Percentiles rank a stretch among this genome's conserved stretches.
phyloP scores from a whole-genome alignment of 2,797 vertebrate genomes.

The Phalloptychus januarius region DNA sequence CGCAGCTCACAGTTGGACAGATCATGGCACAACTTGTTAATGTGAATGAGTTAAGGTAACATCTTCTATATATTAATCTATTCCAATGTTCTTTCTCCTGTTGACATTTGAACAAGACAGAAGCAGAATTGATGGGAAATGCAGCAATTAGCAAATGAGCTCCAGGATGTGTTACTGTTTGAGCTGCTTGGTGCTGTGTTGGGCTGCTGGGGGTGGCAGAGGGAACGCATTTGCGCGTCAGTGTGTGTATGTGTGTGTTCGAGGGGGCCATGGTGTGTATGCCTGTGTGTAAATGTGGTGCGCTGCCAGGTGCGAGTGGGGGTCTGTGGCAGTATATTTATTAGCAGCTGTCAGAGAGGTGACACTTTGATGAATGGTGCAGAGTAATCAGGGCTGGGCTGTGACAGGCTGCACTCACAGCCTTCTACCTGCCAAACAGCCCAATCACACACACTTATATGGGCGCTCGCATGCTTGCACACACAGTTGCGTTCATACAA shows the following conservation, averaged over 20 bases:
- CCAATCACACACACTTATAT: slow-evolving; percentile 81
- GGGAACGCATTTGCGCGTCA: slow-evolving; percentile 20
- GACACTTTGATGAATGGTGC: slow-evolving; percentile 99
- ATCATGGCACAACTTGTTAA: slow-evolving; percentile 15
- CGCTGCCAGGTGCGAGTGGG: slow-evolving; percentile 93
- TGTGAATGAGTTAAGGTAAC: slow-evolving; percentile 33
- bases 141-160: slow-evolving; percentile 99
- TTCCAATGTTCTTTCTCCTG: slow-evolving; percentile 64
- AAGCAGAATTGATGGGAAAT: slow-evolving; percentile 95
- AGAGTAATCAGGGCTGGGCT: slow-evolving; percentile 95
- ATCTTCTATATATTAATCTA: slow-evolving; percentile 65
- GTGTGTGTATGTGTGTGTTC: not conserved
- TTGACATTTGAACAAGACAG: slow-evolving; percentile 92
- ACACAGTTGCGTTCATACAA: slow-evolving; percentile 34
- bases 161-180: slow-evolving; percentile 88
- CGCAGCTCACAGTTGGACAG: not conserved
- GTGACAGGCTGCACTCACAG: slow-evolving; percentile 95
- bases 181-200: slow-evolving; percentile 63
- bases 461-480: slow-evolving; percentile 36
- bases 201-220: slow-evolving; percentile 69
- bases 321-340: slow-evolving; percentile 99
- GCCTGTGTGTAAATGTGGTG: slow-evolving; percentile 57
- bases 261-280: slow-evolving; percentile 25
- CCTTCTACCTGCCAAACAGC: slow-evolving; percentile 92
- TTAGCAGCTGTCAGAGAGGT: slow-evolving; percentile 99